Evolutionary conservation across 1,140 invertebrate genomes (phyloP), one percentile per base, ranked within the genome.

Genomic region (Drosophila kepulauana): DNA sequence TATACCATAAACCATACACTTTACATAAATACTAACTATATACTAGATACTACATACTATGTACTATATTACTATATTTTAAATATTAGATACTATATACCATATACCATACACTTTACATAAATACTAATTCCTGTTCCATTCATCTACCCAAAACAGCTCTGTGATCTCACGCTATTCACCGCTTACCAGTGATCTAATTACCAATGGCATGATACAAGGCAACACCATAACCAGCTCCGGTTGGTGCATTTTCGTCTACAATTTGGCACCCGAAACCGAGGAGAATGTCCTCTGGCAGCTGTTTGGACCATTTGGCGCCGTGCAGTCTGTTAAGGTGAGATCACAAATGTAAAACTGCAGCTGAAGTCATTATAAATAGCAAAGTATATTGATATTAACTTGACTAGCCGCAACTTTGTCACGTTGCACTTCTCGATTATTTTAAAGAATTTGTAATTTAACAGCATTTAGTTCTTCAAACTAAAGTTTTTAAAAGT

Each of bases 261-360:
- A 99, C 94, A 99, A 99, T 93, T 94, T 99, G 74, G 98, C 98
- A 1, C 98, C 99, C 1, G 99, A 99, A 93, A 99, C 98, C 0
- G 98, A 99, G 93, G 99, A 99, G 93, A 99, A 98, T 93, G 97
- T 99, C 46, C 95, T 99, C 62, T 99, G 99, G 99, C 98, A 99
- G 93, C 94, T 99, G 77, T 99, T 99, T 94, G 99, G 98, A 3
- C 99, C 99, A 3, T 99, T 99, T 93, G 99, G 99, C 65, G 99
- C 99, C 70, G 99, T 99, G 65, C 98, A 99, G 93, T 98, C 97
- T 91, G 99, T 99, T 33, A 99, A 99, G 94, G 97, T 92, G 46
- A 54, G 15, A 10, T 1, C 10, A 4, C 28, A 2, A 46, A 7
- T 1, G 33, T 33, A 4, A 25, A 25, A 54, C 28, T 7, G 28